phyloP scores from a whole-genome alignment of 1,140 invertebrate species.

The Caenorhabditis brenneri region DNA sequence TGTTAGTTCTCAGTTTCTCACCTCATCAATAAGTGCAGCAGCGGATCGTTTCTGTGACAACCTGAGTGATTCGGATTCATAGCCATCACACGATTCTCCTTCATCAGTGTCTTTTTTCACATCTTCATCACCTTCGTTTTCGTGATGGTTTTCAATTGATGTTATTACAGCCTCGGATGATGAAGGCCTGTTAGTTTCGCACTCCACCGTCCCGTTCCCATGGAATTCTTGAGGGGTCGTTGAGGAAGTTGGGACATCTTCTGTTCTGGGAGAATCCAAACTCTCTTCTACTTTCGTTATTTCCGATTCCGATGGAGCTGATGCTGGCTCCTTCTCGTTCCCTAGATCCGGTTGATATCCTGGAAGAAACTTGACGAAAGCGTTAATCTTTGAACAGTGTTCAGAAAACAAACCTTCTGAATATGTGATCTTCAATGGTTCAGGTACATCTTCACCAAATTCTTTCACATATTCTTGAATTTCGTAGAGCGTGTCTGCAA shows the following conservation, averaged over 20 bases:
- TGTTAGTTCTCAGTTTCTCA: neutral
- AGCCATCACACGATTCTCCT: conserved; percentile 27
- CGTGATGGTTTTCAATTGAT: neutral
- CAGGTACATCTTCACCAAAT: conserved; percentile 8
- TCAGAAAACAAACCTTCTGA: neutral
- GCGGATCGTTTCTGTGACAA: conserved; percentile 22
- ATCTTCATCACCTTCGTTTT: conserved; percentile 19
- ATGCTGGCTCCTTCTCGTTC: neutral
- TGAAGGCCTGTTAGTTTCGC: conserved; percentile 2
- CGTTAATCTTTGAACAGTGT: neutral
- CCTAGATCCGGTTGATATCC: conserved; percentile 2
- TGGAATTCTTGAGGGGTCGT: neutral
- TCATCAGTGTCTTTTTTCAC: conserved; percentile 16
- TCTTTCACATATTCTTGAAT: conserved; percentile 54
- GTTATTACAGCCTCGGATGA: conserved; percentile 9
- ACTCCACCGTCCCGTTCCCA: neutral
- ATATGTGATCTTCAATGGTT: conserved; percentile 25
- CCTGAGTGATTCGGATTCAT: neutral
- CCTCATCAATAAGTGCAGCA: conserved; percentile 29
- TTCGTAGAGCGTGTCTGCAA: conserved; percentile 67
- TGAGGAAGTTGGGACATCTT: neutral
- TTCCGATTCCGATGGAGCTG: neutral
- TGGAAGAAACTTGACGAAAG: neutral
- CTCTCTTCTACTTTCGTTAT: neutral
- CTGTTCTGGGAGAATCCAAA: neutral